Evolutionary conservation across 2,113 vertebrate species (phyloP), one percentile per base, ranked within the genome.

Genomic region (Jaculus jaculus): DNA sequence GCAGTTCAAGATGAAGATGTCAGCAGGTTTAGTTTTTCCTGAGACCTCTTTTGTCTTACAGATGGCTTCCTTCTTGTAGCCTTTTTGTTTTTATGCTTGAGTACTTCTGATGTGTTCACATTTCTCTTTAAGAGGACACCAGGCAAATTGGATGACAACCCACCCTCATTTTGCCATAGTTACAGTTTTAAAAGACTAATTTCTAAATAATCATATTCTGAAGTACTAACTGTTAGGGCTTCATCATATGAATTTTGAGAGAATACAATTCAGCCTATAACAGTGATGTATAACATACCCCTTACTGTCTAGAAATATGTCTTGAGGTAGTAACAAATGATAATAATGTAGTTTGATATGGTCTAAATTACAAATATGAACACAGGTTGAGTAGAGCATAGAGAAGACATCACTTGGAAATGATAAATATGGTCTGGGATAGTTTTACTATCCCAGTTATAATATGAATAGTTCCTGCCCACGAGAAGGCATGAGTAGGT

Each of bases 91-190:
- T n/a, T 74, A 10, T 92, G 37, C 77, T 39, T 37, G 0, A 42
- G 20, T 1, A 74, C 6, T 5, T n/a, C 28, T 65, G 7, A 8
- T 84, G 3, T 89, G n/a, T 87, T 61, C 61, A 89, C 11, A n/a
- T 91, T 91, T 87, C 37, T 30, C 82, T 30, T 77, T 79, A 60
- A 10, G 60, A 87, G 47, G 32, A 89, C 23, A 73, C 3, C 21
- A 54, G 54, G 84, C 78, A 69, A 3, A 81, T 68, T 87, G 26
- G 54, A 68, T 91, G 89, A 87, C n/a, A 34, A 32, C 21, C 15
- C 10, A 74, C 12, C 51, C 34, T 90, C 69, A 37, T 87, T 94
- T 95, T 92, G 92, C 4, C 54, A 84, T 93, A 89, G 81, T 92
- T 82, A 94, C 51, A 30, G 93, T 68, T 92, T 84, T 74, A 60